Base-by-base conservation (phyloP, 1,140 invertebrate species). In the Trachymyrmex septentrionalis region DNA sequence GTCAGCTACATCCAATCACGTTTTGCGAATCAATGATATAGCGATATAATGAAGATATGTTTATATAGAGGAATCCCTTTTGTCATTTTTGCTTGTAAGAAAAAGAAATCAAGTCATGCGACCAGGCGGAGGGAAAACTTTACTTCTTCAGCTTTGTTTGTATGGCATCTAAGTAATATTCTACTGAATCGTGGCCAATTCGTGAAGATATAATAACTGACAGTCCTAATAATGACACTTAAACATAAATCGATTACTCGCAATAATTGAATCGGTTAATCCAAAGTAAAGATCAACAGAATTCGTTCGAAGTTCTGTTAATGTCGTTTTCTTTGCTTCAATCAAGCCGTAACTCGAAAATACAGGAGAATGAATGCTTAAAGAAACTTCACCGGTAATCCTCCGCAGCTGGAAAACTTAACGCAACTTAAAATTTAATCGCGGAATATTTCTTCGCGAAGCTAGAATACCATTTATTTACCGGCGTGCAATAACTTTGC, bases 21-120 rank as follows among this genome's bases (percentile, higher is more conserved):
- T 73, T 27, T 14, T 53, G 24, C 34, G 7, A 30, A 7, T 44
- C 30, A 57, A 71, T 3, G 10, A 59, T 10, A 38, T 10, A 38
- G 38, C 19, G 9, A 61, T 27, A 48, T 27, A 48, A n/a, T n/a
- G n/a, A n/a, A n/a, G 16, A 72, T 38, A 59, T 44, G 12, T 82
- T 81, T 82, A 10, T n/a, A n/a, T n/a, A 16, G 48, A 73, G 14
- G 2, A 82, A 82, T 50, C 38, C 48, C 12, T 61, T 44, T 38
- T 19, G 16, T 78, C 12, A 24, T 30, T 72, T 48, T 38, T 53
- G 34, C 27, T 61, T 19, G 19, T n/a, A 38, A 21, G 30, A 63
- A 24, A 50, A 75, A 84, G 55, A 75, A 75, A 82, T 73, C 53
- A 48, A 71, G 55, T 84, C 80, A 38, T 73, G 2, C 24, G 44